Percentiles rank a stretch among this genome's conserved stretches.
These are phyloP conservation scores for Lamellibrachia satsuma DNA, from an alignment of 2,888 invertebrate species.

Conservation along the genomic window DNA sequence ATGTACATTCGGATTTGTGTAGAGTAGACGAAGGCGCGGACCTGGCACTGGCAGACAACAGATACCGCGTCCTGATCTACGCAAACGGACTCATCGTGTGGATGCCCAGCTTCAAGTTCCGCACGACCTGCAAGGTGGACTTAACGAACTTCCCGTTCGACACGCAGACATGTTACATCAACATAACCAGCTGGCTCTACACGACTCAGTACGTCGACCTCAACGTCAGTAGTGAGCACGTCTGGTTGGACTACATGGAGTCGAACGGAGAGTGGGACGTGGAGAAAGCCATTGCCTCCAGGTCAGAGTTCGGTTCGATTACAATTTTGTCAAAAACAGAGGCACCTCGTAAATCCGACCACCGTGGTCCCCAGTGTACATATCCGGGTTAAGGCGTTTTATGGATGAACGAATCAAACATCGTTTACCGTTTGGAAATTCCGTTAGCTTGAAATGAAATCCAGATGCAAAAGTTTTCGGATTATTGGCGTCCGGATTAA, in stretches of 20 bases:
- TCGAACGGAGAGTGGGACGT: background rate
- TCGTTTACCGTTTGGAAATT: too few relatives aligned
- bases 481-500: too few relatives aligned
- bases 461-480: too few relatives aligned
- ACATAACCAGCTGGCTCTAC: constrained; percentile 14
- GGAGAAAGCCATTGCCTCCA: background rate
- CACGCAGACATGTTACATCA: constrained; percentile 20
- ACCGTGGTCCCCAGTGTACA: too few relatives aligned
- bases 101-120: background rate
- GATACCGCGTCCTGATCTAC: background rate
- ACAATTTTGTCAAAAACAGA: too few relatives aligned
- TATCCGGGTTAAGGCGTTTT: too few relatives aligned
- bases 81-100: background rate
- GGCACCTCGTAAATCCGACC: too few relatives aligned
- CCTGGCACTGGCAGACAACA: background rate
- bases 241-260: background rate
- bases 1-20: background rate
- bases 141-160: constrained; percentile 22
- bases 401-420: too few relatives aligned
- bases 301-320: too few relatives aligned
- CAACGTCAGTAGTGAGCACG: background rate
- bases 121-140: background rate
- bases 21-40: background rate
- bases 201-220: background rate
- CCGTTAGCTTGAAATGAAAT: too few relatives aligned